Percentiles rank a stretch among this genome's conserved stretches.
Conservation (phyloP, 2,797 vertebrate genomes). For the Anguilla marmorata region DNA sequence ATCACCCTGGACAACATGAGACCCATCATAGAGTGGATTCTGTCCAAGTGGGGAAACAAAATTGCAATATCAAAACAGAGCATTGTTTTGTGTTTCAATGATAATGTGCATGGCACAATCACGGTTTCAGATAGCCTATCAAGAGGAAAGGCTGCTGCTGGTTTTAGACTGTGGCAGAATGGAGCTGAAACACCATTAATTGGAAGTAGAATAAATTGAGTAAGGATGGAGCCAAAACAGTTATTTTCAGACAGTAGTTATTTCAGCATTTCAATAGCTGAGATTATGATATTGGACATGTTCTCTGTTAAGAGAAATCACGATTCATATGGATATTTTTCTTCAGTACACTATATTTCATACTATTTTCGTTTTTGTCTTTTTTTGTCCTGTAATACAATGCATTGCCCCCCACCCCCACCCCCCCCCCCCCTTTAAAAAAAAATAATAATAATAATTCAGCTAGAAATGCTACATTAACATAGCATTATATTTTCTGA, state of each 20-base stretch:
- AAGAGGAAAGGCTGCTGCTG: neutral
- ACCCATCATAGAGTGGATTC: neutral
- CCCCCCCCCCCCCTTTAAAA: too few relatives aligned
- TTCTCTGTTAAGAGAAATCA: neutral
- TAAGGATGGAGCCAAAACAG: neutral
- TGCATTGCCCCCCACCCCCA: too few relatives aligned
- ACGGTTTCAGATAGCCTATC: neutral
- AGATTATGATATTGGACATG: neutral
- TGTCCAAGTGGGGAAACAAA: neutral
- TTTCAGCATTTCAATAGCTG: neutral
- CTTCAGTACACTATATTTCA: neutral
- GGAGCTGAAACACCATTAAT: neutral
- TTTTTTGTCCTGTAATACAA: neutral
- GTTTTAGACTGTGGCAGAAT: neutral
- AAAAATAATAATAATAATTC: neutral
- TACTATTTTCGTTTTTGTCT: neutral
- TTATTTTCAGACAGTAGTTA: neutral
- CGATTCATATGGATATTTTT: neutral
- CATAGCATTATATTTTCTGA: slow-evolving; percentile 38
- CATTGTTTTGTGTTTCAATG: neutral
- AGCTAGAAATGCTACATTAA: neutral
- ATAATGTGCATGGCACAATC: neutral
- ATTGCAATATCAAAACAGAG: neutral
- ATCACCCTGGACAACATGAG: neutral
- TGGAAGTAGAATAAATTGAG: neutral